Evolutionary conservation across 2,888 invertebrate species (phyloP), one percentile per base, ranked within the genome.

Genomic region (Agonum fuliginosum): DNA sequence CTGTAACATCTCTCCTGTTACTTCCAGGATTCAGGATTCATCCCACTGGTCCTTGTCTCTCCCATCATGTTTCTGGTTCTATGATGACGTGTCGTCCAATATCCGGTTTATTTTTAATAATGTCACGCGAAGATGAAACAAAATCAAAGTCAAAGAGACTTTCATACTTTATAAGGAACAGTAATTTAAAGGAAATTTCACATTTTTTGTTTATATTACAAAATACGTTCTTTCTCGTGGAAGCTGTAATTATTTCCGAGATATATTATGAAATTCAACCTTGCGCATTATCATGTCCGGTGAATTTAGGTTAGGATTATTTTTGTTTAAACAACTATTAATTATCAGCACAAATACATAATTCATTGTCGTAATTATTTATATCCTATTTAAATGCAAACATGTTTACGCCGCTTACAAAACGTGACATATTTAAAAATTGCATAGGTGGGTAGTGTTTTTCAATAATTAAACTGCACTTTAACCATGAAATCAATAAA

Each of bases 31-130:
- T 12, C 3, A n/a, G n/a, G n/a, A 2, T 8, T 6, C 37, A n/a
- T 37, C 37, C 37, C 12, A 6, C 12, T 37, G 37, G 37, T 37
- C 37, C 37, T 37, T 37, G 37, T 0, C 37, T 37, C 37, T 12
- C 12, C 6, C 54, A 22, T 22, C 17, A n/a, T 20, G 54, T 24
- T 22, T 10, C 20, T 54, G 24, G 10, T 54, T 54, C 24, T 22
- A 8, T 54, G 22, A 48, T 48, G 48, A 17, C 19, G 10, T 48
- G 3, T 58, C 24, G 3, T 58, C 58, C 58, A 58, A 58, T 58
- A 27, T 62, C 30, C 34, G 62, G 62, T 62, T 62, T 27, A 62
- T 27, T 62, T 62, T 62, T 62, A 62, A 30, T 62, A 30, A 62
- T 62, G 14, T 12, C 14, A 12, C 30, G 8, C n/a, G 30, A 8